Evolutionary conservation across 2,888 invertebrate genomes (phyloP).

Genomic region (Drymonia ruficornis): DNA sequence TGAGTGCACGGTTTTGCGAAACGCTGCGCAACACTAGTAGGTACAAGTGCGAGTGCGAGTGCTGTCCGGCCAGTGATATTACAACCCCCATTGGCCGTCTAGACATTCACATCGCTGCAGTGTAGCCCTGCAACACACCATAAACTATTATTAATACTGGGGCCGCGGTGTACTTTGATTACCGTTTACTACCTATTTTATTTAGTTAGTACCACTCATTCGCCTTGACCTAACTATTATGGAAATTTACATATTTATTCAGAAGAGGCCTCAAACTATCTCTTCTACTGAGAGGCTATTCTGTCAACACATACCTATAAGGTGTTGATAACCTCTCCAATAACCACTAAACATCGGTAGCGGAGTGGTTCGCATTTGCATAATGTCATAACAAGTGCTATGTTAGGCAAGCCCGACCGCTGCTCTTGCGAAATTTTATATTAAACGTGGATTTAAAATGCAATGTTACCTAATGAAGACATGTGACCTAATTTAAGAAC

Average conservation of each 20-base stretch:
- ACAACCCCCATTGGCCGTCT: background rate
- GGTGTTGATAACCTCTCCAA: slow-evolving; percentile 1
- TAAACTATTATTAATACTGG: no score
- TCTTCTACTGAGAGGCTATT: background rate
- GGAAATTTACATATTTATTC: background rate
- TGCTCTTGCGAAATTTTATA: slow-evolving; percentile 32
- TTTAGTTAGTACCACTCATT: no score
- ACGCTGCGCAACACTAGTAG: slow-evolving; percentile 8
- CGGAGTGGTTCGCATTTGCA: slow-evolving; percentile 23
- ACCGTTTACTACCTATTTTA: no score
- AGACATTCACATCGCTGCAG: background rate
- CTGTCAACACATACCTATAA: background rate
- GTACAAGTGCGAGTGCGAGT: background rate
- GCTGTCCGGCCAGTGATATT: background rate
- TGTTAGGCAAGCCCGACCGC: slow-evolving; percentile 29
- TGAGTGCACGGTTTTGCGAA: slow-evolving; percentile 17
- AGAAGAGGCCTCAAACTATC: background rate
- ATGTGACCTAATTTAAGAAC: slow-evolving; percentile 13
- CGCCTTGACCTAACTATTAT: no score
- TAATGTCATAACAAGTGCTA: slow-evolving; percentile 23
- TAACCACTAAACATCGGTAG: slow-evolving; percentile 8
- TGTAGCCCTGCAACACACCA: no score
- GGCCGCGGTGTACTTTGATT: no score
- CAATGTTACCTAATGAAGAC: slow-evolving; percentile 20
- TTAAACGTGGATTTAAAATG: slow-evolving; percentile 24